Evolutionary conservation across 2,888 invertebrate genomes (phyloP).

Genomic region (Ornithoptera alexandrae): DNA sequence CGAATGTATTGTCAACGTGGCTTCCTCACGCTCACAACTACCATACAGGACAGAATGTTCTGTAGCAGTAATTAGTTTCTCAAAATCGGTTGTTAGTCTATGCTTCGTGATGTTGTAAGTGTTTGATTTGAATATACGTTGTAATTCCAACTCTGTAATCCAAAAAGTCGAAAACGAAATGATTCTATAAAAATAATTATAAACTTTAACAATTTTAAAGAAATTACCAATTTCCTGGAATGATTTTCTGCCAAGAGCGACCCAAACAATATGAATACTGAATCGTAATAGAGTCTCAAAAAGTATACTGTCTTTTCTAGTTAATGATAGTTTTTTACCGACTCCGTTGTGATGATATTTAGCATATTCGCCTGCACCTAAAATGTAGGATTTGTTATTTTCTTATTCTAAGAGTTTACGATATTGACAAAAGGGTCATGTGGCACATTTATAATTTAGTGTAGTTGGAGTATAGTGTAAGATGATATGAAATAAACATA

Average conservation of each 20-base stretch:
- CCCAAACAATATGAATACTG: constrained; percentile 78
- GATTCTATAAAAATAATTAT: neutral
- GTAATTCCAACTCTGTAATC: constrained; percentile 74
- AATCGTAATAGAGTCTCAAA: constrained; percentile 75
- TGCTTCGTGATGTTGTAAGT: constrained; percentile 73
- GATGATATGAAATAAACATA: too few species aligned
- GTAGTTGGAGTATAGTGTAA: too few species aligned
- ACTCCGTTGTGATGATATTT: constrained; percentile 76
- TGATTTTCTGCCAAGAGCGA: constrained; percentile 75
- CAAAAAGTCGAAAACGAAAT: neutral
- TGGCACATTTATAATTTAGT: too few species aligned
- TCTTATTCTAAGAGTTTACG: neutral
- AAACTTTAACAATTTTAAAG: neutral
- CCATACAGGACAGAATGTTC: constrained; percentile 59
- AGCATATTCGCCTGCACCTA: constrained; percentile 54
- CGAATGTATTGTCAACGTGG: constrained; percentile 70
- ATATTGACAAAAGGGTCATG: too few species aligned
- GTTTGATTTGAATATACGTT: constrained; percentile 76
- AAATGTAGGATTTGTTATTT: constrained; percentile 16
- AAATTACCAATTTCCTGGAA: constrained; percentile 73
- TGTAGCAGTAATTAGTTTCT: constrained; percentile 32
- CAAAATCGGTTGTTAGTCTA: constrained; percentile 35
- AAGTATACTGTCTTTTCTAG: constrained; percentile 74
- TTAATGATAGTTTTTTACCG: constrained; percentile 63
- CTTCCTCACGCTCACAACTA: constrained; percentile 52